A percentile compares a stretch with the other conserved stretches of the same genome.
Evolutionary conservation across 2,888 invertebrate species (phyloP).

Genomic region (Leptothorax acervorum): DNA sequence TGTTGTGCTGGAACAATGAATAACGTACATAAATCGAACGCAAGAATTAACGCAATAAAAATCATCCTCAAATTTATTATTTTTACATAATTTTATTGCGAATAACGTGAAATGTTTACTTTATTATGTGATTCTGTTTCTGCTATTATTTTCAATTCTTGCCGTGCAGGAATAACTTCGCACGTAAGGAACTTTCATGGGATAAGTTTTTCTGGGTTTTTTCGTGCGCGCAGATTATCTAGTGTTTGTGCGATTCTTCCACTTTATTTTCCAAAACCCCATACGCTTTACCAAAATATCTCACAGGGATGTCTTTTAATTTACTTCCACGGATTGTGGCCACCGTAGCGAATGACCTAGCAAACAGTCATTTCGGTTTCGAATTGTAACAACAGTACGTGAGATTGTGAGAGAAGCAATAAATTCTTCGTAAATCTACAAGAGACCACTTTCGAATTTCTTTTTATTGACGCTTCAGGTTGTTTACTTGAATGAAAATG

Average conservation of each 20-base stretch:
- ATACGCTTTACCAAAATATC: conserved; percentile 15
- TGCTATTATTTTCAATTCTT: conserved; percentile 3
- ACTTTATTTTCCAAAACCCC: background rate
- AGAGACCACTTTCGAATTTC: background rate
- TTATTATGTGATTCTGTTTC: background rate
- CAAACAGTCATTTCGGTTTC: conserved; percentile 8
- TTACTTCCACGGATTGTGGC: background rate
- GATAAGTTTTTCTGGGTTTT: background rate
- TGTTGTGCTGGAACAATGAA: background rate
- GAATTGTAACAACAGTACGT: conserved; percentile 19
- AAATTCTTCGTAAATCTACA: conserved; percentile 5
- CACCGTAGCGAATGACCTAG: background rate
- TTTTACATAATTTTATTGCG: background rate
- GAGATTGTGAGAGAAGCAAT: background rate
- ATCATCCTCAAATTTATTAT: background rate
- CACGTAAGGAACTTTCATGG: background rate
- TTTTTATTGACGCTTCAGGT: background rate
- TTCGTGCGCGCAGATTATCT: background rate
- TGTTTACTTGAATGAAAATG: background rate
- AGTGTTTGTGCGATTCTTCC: background rate
- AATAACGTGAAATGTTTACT: background rate
- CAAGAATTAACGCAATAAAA: background rate
- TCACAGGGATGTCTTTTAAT: conserved; percentile 20
- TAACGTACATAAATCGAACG: background rate
- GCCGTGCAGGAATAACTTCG: background rate